Conservation (phyloP, 2,888 invertebrate species). For the Drosophila greeni region DNA sequence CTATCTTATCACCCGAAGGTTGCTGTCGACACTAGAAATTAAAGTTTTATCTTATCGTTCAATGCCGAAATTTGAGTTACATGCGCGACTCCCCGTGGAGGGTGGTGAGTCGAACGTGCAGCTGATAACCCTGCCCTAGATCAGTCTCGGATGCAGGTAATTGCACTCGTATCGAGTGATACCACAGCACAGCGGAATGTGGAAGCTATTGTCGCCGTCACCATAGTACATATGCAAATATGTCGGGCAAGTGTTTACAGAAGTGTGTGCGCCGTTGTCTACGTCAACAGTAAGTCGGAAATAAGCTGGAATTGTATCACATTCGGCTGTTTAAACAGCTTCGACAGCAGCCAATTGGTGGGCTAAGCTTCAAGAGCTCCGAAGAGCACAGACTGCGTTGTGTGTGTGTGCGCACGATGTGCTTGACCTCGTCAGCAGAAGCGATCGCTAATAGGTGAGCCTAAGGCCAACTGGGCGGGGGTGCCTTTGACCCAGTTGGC, state of each 20-base stretch:
- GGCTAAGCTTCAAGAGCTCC: conserved; percentile 2
- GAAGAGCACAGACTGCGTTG: conserved; percentile 4
- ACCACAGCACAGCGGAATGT: conserved; percentile 4
- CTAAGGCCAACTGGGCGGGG: conserved; percentile 7
- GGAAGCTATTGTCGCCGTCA: not conserved
- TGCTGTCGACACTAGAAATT: conserved; percentile 7
- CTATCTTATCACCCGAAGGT: conserved; percentile 39
- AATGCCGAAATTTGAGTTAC: conserved; percentile 27
- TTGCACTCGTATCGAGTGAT: conserved; percentile 4
- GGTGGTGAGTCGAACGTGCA: conserved; percentile 22
- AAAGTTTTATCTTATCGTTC: conserved; percentile 34
- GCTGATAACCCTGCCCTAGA: conserved; percentile 11
- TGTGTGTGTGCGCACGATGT: conserved; percentile 5
- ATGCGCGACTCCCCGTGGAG: conserved; percentile 10
- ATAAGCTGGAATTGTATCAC: conserved; percentile 32
- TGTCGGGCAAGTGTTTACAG: conserved; percentile 11
- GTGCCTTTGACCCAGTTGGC: conserved; percentile 27
- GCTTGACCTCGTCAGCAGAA: conserved; percentile 22
- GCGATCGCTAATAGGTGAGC: conserved; percentile 27
- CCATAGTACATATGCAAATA: conserved; percentile 9
- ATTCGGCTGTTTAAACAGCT: conserved; percentile 36
- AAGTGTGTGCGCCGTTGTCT: conserved; percentile 24
- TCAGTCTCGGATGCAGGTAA: not conserved
- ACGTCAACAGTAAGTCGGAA: conserved; percentile 37
- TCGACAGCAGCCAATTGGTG: conserved; percentile 9